Conservation (phyloP, 1,140 invertebrate species). For the Oryzaephilus surinamensis region DNA sequence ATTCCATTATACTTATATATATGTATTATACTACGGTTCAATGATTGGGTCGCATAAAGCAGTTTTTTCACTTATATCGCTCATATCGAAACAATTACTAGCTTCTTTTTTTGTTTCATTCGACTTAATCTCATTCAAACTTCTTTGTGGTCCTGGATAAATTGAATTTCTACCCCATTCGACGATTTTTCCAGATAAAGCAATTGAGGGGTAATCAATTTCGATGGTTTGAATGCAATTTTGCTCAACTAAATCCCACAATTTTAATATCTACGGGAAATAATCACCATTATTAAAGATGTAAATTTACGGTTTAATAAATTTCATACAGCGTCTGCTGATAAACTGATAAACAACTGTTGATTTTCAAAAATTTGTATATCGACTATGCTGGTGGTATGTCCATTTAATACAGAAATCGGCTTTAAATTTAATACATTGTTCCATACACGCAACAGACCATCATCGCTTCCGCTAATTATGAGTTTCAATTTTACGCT, state of each 20-base stretch:
- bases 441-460: constrained; percentile 41
- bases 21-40: not conserved
- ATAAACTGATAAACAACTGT: constrained; percentile 37
- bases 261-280: constrained; percentile 36
- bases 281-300: constrained; percentile 7
- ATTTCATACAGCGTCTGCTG: constrained; percentile 40
- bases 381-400: constrained; percentile 36
- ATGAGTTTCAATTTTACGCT: constrained; percentile 36
- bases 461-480: constrained; percentile 39
- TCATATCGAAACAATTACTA: too few relatives aligned
- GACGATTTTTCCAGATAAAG: constrained; percentile 39
- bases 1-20: not conserved
- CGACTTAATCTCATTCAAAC: not conserved
- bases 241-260: constrained; percentile 44
- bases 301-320: not conserved
- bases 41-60: too few relatives aligned
- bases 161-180: constrained; percentile 42
- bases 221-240: constrained; percentile 40
- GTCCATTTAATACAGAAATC: constrained; percentile 25
- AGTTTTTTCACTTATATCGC: too few relatives aligned
- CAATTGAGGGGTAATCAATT: constrained; percentile 41
- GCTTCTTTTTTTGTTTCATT: not conserved
- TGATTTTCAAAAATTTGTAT: constrained; percentile 35
- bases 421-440: constrained; percentile 32
- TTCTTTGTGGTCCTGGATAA: constrained; percentile 39